Percentiles rank a stretch among this genome's conserved stretches.
These are phyloP conservation scores for Picathartes gymnocephalus DNA, from an alignment of 2,113 vertebrate genomes.

Conservation along the genomic window DNA sequence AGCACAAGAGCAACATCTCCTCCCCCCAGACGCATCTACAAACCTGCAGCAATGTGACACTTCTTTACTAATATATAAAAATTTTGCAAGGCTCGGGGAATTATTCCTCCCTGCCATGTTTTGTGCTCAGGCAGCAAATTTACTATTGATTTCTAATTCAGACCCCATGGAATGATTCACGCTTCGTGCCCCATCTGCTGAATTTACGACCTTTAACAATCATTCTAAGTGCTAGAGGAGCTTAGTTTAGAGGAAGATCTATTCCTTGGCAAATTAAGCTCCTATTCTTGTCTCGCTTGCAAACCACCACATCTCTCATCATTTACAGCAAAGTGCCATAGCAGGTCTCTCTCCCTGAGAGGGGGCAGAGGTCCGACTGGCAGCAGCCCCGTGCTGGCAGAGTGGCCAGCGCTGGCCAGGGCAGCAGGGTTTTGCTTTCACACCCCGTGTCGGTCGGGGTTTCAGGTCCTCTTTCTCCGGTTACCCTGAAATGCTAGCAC, in stretches of 20 bases:
- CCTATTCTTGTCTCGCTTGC: neutral
- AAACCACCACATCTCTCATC: neutral
- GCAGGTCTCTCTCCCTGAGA: neutral
- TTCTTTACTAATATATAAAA: constrained; percentile 6
- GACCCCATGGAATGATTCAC: constrained; percentile 42
- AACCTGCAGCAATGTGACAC: neutral
- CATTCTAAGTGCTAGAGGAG: constrained; percentile 56
- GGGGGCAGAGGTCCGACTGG: neutral
- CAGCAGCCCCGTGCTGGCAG: neutral
- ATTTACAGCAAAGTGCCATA: neutral
- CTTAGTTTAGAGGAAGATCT: constrained; percentile 46
- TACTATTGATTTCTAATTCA: constrained; percentile 70
- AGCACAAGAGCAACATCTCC: neutral
- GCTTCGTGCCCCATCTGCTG: constrained; percentile 10
- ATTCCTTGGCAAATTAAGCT: constrained; percentile 40
- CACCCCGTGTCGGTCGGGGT: fast-evolving
- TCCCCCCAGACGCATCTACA: neutral
- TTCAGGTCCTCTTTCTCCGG: neutral
- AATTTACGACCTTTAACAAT: constrained; percentile 65
- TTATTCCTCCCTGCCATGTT: constrained; percentile 39
- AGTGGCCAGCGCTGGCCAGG: neutral
- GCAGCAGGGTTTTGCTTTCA: neutral
- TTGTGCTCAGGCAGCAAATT: constrained; percentile 65
- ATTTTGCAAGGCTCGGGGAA: constrained; percentile 30
- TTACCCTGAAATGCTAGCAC: neutral